Conservation (phyloP, 1,140 invertebrate genomes). For the Vanessa tameamea region DNA sequence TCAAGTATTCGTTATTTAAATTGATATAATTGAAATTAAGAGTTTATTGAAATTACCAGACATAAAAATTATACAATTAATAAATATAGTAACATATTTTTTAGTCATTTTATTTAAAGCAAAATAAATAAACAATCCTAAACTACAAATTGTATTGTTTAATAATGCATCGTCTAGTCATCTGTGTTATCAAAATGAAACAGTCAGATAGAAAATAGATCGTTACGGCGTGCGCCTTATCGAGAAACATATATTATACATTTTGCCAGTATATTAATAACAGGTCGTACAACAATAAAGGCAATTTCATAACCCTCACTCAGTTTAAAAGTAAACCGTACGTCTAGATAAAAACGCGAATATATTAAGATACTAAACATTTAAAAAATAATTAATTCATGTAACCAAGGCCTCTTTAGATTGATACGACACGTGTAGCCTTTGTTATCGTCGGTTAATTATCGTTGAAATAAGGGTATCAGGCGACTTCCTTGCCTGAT, state of each 20-base stretch:
- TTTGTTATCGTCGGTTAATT: conserved; percentile 23
- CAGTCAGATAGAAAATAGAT: too few species aligned
- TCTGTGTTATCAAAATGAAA: too few species aligned
- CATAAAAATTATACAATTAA: too few species aligned
- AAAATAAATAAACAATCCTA: too few species aligned
- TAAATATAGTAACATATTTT: too few species aligned
- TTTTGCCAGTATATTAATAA: neutral
- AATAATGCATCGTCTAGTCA: too few species aligned
- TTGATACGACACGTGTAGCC: conserved; percentile 20
- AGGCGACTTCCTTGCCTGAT: neutral
- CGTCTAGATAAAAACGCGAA: neutral
- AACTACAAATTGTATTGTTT: too few species aligned
- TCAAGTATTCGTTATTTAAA: too few species aligned
- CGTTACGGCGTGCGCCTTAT: too few species aligned
- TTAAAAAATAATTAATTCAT: conserved; percentile 2
- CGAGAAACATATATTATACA: neutral
- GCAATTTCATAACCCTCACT: neutral
- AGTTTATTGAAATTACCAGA: too few species aligned
- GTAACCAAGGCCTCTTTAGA: conserved; percentile 2
- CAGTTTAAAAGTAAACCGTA: neutral
- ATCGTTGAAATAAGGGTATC: conserved; percentile 23
- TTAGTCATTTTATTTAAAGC: too few species aligned
- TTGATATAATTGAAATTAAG: too few species aligned
- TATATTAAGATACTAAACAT: conserved; percentile 1
- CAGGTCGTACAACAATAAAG: neutral